Base-by-base conservation (phyloP, 1,140 invertebrate species). In the Lethrus apterus region DNA sequence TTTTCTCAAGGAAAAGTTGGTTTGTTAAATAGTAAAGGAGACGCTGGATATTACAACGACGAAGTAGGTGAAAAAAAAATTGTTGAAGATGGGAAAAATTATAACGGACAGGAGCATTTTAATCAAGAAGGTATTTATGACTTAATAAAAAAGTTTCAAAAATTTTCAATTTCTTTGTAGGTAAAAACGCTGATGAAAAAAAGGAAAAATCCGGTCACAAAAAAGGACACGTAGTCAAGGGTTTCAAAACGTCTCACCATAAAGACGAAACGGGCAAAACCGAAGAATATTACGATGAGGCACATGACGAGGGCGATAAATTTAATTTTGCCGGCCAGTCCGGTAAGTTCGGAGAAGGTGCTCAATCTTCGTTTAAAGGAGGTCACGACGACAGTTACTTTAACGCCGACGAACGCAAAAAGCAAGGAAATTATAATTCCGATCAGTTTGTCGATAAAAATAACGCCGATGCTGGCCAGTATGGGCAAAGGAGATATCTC, bases 191-290 rank as follows among this genome's bases (percentile, higher is more conserved):
- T 40, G 70, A 70, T 32, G 66, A 71, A 45, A 45, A 74, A 17
- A 74, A 76, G 26, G 67, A 67, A 44, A 67, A 71, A 19, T 70
- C 71, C 38, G 76, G 75, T 11, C 78, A 80, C 52, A 79, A 78
- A 56, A 81, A 80, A 47, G 79, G 79, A 1, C 77, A 80, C 58
- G 72, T 74, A 17, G 76, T 73, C 51, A 77, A 78, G 52, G 78
- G 78, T 8, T 80, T 78, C 60, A 77, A 79, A 54, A 70, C 71
- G 2, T 78, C 77, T 0, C 77, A 78, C 51, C 77, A 78, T 49
- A 81, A 81, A 47, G 79, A 81, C 54, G 79, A 81, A 55, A 72
- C 74, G 54, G 77, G 78, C 42, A 79, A 78, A 58, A 74, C 75
- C 7, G 76, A 80, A 55, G 77, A 73, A 51, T 81, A 74, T 66